Evolutionary conservation across 2,888 invertebrate species (phyloP).

Genomic region (Pachycephus smyrnensis): DNA sequence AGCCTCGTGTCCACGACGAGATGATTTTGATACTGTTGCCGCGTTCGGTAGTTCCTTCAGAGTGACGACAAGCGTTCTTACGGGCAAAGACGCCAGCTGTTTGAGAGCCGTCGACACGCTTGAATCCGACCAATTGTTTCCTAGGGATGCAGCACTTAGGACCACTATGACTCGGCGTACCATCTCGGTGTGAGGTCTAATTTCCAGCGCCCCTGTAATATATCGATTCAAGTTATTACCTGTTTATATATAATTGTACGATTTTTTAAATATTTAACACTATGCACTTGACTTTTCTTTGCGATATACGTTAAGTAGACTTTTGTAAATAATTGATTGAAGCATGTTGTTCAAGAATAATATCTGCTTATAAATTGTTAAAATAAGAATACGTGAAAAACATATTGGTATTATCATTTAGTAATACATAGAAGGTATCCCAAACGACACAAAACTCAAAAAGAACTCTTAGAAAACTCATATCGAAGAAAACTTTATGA

Average conservation of each 20-base stretch:
- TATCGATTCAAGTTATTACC: conserved; percentile 10
- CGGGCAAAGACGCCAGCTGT: conserved; percentile 62
- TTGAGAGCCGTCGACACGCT: conserved; percentile 66
- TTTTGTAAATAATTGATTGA: too few relatives aligned
- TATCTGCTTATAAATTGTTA: too few relatives aligned
- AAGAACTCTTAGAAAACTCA: too few relatives aligned
- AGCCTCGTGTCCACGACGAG: conserved; percentile 69
- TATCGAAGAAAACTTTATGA: too few relatives aligned
- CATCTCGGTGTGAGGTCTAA: conserved; percentile 69
- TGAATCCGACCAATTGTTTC: conserved; percentile 67
- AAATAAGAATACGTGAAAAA: too few relatives aligned
- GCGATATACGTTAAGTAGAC: too few relatives aligned
- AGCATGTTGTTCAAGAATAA: too few relatives aligned
- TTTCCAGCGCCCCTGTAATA: conserved; percentile 72
- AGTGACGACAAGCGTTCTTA: conserved; percentile 63
- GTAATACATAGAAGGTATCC: too few relatives aligned
- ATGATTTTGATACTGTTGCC: conserved; percentile 61
- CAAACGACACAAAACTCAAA: too few relatives aligned
- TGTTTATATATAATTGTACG: not conserved
- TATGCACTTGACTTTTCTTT: too few relatives aligned
- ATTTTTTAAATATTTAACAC: too few relatives aligned
- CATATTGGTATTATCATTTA: too few relatives aligned
- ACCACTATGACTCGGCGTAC: conserved; percentile 69
- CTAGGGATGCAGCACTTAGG: conserved; percentile 67
- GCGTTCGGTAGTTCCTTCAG: conserved; percentile 65